Percentiles rank a stretch among this genome's conserved stretches.
These are phyloP conservation scores for Apaloderma vittatum DNA, from an alignment of 2,113 vertebrate genomes.

Conservation along the genomic window DNA sequence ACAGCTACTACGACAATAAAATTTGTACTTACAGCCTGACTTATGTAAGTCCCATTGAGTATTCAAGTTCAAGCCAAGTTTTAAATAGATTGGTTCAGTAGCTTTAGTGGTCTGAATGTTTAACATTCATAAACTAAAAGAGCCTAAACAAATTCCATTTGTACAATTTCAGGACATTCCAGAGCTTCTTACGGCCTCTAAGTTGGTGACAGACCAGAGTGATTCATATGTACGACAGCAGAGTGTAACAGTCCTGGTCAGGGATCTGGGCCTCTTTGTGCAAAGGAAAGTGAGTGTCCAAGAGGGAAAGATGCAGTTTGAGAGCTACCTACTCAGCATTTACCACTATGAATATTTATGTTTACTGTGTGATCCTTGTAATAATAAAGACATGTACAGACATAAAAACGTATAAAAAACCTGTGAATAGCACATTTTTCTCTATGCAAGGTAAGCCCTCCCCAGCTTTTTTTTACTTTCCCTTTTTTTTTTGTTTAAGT, in stretches of 20 bases:
- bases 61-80: constrained; percentile 16
- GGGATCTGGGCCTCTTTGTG: not conserved
- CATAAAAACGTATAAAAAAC: not conserved
- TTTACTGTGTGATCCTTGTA: not conserved
- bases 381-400: not conserved
- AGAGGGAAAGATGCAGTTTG: not conserved
- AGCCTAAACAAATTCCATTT: constrained; percentile 42
- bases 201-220: not conserved
- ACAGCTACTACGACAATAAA: not conserved
- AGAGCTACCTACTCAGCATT: not conserved
- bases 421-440: not conserved
- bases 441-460: not conserved
- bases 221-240: constrained; percentile 2
- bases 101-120: constrained; percentile 25
- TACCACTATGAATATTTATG: not conserved
- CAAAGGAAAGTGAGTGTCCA: not conserved
- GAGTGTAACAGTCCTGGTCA: not conserved
- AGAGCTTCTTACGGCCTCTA: not conserved
- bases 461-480: not conserved
- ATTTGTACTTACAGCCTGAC: not conserved
- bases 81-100: constrained; percentile 50
- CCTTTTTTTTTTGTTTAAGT: not conserved
- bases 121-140: constrained; percentile 22
- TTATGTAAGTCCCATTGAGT: not conserved
- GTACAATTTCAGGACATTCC: constrained; percentile 34